Percentiles rank a stretch among this genome's conserved stretches.
These are phyloP conservation scores for Penaeus chinensis DNA, from an alignment of 1,140 invertebrate species.

Conservation along the genomic window DNA sequence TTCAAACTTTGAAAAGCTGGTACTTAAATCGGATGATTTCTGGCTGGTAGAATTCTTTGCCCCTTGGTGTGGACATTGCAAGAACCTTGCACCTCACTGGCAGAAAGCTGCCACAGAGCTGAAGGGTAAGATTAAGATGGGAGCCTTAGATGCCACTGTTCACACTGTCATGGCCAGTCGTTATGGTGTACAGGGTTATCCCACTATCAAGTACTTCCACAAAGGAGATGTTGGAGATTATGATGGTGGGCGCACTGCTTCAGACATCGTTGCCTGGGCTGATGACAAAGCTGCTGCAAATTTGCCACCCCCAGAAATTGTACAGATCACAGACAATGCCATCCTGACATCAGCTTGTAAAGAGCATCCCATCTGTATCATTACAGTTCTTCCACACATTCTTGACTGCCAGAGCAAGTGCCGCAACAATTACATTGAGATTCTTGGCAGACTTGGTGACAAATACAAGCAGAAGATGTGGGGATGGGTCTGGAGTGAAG, in stretches of 20 bases:
- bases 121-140: constrained; percentile 92
- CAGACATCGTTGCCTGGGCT: constrained; percentile 93
- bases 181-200: constrained; percentile 91
- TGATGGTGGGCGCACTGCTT: constrained; percentile 88
- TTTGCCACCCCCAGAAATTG: constrained; percentile 79
- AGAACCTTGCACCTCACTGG: constrained; percentile 96
- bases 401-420: constrained; percentile 96
- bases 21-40: constrained; percentile 90
- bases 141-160: constrained; percentile 95
- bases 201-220: constrained; percentile 96
- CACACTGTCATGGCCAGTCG: constrained; percentile 82
- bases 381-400: constrained; percentile 95
- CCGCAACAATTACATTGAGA: constrained; percentile 87
- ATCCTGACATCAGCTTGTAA: constrained; percentile 82
- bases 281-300: constrained; percentile 87
- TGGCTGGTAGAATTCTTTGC: constrained; percentile 98
- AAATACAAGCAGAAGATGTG: constrained; percentile 96
- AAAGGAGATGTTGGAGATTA: constrained; percentile 70
- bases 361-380: constrained; percentile 89
- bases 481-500: constrained; percentile 98
- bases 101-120: constrained; percentile 91
- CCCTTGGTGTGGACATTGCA: constrained; percentile 97
- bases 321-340: constrained; percentile 72
- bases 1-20: constrained; percentile 91
- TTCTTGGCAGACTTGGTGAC: constrained; percentile 82